These are phyloP conservation scores for Hippoglossus stenolepis DNA, from an alignment of 2,113 vertebrate species.

Conservation along the genomic window DNA sequence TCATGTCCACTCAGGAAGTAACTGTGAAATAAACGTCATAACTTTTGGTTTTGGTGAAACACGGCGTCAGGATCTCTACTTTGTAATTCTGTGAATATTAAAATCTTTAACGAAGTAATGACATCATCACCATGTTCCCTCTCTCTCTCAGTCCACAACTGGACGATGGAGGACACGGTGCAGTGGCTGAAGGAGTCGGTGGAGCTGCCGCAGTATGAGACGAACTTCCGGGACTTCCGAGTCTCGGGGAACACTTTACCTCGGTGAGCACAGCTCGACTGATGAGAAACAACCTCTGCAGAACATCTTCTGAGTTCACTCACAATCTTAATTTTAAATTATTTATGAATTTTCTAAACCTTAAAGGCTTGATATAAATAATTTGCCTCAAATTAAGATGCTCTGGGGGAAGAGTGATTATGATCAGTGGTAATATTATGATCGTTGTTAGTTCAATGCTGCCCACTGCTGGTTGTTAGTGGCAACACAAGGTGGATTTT, in stretches of 20 bases:
- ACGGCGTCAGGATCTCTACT: too few relatives aligned
- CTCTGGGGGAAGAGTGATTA: constrained; percentile 1
- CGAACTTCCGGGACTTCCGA: constrained; percentile 92
- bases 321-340: too few relatives aligned
- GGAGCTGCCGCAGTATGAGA: constrained; percentile 97
- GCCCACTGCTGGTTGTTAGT: constrained; percentile 69
- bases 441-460: constrained; percentile 59
- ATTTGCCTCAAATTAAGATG: not conserved
- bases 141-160: constrained; percentile 92
- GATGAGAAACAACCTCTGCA: not conserved
- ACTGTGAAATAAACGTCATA: too few relatives aligned
- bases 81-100: not conserved
- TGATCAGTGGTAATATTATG: not conserved
- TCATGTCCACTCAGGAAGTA: too few relatives aligned
- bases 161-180: constrained; percentile 94
- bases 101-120: not conserved
- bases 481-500: constrained; percentile 25
- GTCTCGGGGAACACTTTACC: constrained; percentile 96
- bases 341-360: not conserved
- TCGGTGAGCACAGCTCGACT: constrained; percentile 80
- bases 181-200: constrained; percentile 96
- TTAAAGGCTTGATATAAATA: not conserved
- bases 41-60: too few relatives aligned
- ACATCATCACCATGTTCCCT: not conserved
- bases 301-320: too few relatives aligned